These are phyloP conservation scores for Nomada fabriciana DNA, from an alignment of 2,888 invertebrate species.

Conservation along the genomic window DNA sequence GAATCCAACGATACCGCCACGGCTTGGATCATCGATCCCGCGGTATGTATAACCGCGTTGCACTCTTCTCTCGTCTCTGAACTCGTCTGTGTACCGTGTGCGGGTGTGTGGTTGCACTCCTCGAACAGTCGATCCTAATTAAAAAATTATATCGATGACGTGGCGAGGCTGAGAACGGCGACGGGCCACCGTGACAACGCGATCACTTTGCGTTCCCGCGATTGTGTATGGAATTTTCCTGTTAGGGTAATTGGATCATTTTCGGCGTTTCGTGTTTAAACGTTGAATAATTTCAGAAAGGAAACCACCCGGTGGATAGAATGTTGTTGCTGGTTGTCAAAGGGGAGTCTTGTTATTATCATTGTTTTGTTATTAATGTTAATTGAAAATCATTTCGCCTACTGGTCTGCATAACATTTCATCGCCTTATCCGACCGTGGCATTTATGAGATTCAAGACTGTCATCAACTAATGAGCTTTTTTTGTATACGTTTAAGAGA, in stretches of 20 bases:
- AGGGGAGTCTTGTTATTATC: neutral
- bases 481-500: no score
- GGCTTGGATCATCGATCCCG: conserved; percentile 24
- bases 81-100: neutral
- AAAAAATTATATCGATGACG: conserved; percentile 35
- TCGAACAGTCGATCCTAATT: conserved; percentile 58
- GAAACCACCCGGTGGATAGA: no score
- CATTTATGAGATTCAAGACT: no score
- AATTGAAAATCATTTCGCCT: no score
- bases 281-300: no score
- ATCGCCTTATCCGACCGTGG: no score
- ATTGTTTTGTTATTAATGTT: neutral
- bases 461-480: no score
- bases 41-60: conserved; percentile 14
- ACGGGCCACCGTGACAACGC: neutral
- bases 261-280: no score
- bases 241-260: no score
- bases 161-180: neutral
- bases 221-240: neutral
- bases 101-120: neutral
- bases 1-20: conserved; percentile 65
- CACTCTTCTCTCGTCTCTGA: conserved; percentile 15
- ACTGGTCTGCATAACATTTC: no score
- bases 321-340: no score
- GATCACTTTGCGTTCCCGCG: neutral